These are phyloP conservation scores for Mustelus asterias DNA, from an alignment of 2,113 vertebrate genomes.

Conservation along the genomic window DNA sequence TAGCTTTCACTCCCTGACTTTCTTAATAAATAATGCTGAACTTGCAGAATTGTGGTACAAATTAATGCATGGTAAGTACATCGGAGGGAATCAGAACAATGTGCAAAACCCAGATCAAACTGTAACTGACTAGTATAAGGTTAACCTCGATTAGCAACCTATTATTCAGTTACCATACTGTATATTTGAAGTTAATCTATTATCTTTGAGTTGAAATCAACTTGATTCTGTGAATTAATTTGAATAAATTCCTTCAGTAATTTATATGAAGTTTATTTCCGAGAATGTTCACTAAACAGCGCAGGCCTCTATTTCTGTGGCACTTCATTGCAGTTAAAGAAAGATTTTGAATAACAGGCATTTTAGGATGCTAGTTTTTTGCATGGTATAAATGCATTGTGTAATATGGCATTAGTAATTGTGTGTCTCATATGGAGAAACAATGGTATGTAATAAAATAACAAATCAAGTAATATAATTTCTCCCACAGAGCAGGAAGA, in stretches of 20 bases:
- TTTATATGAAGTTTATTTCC: constrained; percentile 1
- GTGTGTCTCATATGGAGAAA: neutral
- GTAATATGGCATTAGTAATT: constrained; percentile 2
- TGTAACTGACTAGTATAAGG: neutral
- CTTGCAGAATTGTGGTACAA: neutral
- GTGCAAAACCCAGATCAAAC: neutral
- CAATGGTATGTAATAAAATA: neutral
- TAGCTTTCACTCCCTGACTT: neutral
- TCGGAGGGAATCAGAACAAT: neutral
- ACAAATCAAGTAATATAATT: neutral
- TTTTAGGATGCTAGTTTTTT: neutral
- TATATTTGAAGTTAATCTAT: neutral
- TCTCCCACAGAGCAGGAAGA: constrained; percentile 30
- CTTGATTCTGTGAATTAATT: neutral
- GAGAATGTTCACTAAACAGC: neutral
- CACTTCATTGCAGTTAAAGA: neutral
- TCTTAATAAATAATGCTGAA: neutral
- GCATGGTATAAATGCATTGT: neutral
- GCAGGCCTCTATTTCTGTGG: neutral
- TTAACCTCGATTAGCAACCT: neutral
- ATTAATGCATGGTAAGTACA: neutral
- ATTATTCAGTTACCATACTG: neutral
- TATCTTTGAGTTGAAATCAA: neutral
- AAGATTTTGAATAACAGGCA: neutral
- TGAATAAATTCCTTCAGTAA: neutral